Conservation (phyloP, 2,888 invertebrate genomes). For the Halictus quadricinctus region DNA sequence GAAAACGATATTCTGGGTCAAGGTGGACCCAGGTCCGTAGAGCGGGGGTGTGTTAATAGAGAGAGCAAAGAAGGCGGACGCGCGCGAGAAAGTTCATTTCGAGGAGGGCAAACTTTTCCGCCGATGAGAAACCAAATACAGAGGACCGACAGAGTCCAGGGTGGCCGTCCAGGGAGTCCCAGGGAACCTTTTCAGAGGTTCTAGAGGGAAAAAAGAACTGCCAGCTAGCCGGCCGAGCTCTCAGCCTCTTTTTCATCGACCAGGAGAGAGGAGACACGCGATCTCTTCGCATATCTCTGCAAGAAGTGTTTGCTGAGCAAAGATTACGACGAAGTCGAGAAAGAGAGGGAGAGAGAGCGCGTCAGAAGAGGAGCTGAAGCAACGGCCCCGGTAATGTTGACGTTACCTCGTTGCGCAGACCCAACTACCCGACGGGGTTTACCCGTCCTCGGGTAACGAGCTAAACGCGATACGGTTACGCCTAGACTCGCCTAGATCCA, state of each 20-base stretch:
- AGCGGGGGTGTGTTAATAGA: slow-evolving; percentile 1
- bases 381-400: slow-evolving; percentile 48
- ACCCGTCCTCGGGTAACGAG: slow-evolving; percentile 52
- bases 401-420: slow-evolving; percentile 57
- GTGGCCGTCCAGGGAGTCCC: neutral
- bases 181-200: neutral
- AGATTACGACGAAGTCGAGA: slow-evolving; percentile 56
- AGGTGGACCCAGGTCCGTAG: neutral
- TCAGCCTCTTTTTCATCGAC: slow-evolving; percentile 44
- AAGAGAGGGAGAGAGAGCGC: neutral
- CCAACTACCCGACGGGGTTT: slow-evolving; percentile 45
- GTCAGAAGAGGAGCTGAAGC: neutral
- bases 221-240: slow-evolving; percentile 11
- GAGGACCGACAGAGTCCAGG: neutral
- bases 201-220: neutral
- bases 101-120: slow-evolving; percentile 1
- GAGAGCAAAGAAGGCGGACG: neutral
- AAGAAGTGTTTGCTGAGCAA: slow-evolving; percentile 65
- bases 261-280: slow-evolving; percentile 8
- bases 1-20: neutral
- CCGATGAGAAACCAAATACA: slow-evolving; percentile 30
- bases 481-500: neutral
- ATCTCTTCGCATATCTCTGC: slow-evolving; percentile 43
- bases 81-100: slow-evolving; percentile 27
- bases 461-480: slow-evolving; percentile 36